Evolutionary conservation across 2,888 invertebrate genomes (phyloP).

Genomic region (Cephus spinipes): DNA sequence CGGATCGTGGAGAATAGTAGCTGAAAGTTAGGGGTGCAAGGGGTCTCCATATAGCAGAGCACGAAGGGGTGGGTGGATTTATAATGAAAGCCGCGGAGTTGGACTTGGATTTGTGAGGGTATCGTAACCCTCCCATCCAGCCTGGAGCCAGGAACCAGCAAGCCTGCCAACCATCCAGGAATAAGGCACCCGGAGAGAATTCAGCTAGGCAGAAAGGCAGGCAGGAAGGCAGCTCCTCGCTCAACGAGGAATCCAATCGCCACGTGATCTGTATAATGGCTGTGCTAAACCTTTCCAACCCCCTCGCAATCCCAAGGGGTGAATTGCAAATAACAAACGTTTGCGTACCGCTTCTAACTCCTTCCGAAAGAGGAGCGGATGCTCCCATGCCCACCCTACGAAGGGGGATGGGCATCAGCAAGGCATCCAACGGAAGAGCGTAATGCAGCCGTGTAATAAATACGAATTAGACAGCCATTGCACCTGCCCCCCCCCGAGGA

Average conservation of each 20-base stretch:
- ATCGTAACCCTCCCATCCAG: constrained; percentile 46
- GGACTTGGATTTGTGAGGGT: constrained; percentile 64
- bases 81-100: constrained; percentile 65
- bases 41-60: constrained; percentile 29
- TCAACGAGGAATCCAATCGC: constrained; percentile 63
- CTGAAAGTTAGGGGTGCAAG: constrained; percentile 60
- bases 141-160: constrained; percentile 10
- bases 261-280: constrained; percentile 64
- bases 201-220: constrained; percentile 28
- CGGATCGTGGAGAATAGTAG: constrained; percentile 60
- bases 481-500: constrained; percentile 15
- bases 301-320: constrained; percentile 53
- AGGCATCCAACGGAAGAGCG: not conserved
- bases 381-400: not conserved
- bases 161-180: constrained; percentile 28
- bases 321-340: constrained; percentile 61
- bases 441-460: constrained; percentile 24
- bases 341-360: constrained; percentile 50
- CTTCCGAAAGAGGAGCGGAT: constrained; percentile 6
- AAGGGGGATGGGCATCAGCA: not conserved
- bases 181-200: constrained; percentile 28
- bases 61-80: constrained; percentile 58
- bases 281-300: constrained; percentile 55
- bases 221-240: constrained; percentile 30
- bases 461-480: constrained; percentile 21